Evolutionary conservation across 2,888 invertebrate species (phyloP), one percentile per base, ranked within the genome.

Genomic region (Serrognathus titanus): DNA sequence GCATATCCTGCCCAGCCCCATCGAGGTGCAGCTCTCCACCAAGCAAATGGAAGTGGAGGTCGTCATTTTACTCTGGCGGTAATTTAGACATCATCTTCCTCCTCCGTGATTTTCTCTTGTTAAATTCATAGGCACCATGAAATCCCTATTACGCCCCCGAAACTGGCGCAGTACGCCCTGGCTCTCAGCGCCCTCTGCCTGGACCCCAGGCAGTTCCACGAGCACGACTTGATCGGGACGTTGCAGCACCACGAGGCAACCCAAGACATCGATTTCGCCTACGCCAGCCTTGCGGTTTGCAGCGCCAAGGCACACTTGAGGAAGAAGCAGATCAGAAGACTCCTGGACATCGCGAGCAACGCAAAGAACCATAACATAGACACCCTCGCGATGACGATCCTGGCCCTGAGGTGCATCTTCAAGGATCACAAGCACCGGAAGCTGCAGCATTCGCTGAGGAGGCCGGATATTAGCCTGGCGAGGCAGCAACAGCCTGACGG

Each of bases 41-140:
- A 94, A 94, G 72, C 92, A 93, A 75, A 87, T 94, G 87, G 93
- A 94, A 76, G 85, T 94, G 50, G 92, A 94, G 71, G 87, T 92
- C 57, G 83, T 93, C 49, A 83, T 92, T 51, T 84, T 90, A 79
- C 82, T 94, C 64, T 92, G 92, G 81, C 87, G 89, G 87, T 89
- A 16, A 16, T 16, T 16, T 3, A 16, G 2, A 16, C 2, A 2
- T 2, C 16, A 1, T 2, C 16, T 3, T 3, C 16, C 16, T 16
- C 0, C 16, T 16, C 16, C 16, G 3, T 16, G 16, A 16, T 16
- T 16, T 16, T 16, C 16, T 16, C 16, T 16, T 16, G 6, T 31
- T 31, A 31, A 31, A 49, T 52, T 72, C 74, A 45, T 69, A 89
- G 90, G 71, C 91, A 91, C 74, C 87, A 89, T 69, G 90, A 90